These are phyloP conservation scores for Scolanthus callimorphus DNA, from an alignment of 92 coral and sea anemone genomes.

Conservation along the genomic window DNA sequence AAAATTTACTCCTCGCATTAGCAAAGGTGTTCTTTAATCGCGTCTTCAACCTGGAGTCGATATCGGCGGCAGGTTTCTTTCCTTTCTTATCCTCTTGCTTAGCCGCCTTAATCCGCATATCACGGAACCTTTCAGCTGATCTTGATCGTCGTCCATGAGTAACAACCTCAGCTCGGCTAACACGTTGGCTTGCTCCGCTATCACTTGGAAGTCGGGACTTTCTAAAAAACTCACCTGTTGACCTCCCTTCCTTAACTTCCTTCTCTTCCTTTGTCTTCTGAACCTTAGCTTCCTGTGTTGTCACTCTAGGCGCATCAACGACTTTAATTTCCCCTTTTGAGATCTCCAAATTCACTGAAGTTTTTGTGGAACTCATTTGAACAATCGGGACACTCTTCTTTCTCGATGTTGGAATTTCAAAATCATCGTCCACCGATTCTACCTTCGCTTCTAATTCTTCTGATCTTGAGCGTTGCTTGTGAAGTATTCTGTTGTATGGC, in stretches of 20 bases:
- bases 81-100: background rate
- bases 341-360: constrained; percentile 15
- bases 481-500: background rate
- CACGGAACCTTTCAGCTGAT: background rate
- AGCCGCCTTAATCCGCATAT: background rate
- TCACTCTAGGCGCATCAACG: background rate
- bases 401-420: too few relatives aligned
- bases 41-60: background rate
- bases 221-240: background rate
- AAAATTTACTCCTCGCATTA: background rate
- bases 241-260: background rate
- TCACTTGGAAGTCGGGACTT: too few relatives aligned
- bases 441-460: background rate
- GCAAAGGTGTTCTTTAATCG: background rate
- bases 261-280: background rate
- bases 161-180: background rate
- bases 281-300: background rate
- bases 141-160: background rate
- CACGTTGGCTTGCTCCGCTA: background rate
- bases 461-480: background rate
- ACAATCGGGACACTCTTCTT: background rate
- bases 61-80: background rate
- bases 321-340: constrained; percentile 1
- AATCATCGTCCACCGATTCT: background rate
- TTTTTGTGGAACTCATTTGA: constrained; percentile 4